These are phyloP conservation scores for Leptodactylus fuscus DNA, from an alignment of 2,113 vertebrate genomes.

Conservation along the genomic window DNA sequence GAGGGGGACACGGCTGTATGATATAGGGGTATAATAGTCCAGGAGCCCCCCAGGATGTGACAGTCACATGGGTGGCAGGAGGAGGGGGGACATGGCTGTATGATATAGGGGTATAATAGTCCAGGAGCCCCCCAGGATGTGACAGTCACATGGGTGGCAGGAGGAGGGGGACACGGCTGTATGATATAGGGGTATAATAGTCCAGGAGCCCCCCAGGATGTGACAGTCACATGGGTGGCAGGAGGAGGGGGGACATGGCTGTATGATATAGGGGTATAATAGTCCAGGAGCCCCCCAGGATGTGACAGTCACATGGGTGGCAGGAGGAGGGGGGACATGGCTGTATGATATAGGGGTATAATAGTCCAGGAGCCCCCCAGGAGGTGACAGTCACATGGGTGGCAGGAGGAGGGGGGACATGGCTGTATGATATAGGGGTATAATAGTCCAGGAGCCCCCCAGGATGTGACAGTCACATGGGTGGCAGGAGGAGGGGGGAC, in stretches of 20 bases:
- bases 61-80: neutral
- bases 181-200: neutral
- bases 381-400: neutral
- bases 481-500: neutral
- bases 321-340: neutral
- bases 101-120: too few relatives aligned
- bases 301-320: neutral
- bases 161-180: neutral
- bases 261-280: neutral
- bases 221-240: neutral
- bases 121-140: too few relatives aligned
- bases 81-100: neutral
- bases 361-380: neutral
- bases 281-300: too few relatives aligned
- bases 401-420: neutral
- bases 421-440: neutral
- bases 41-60: neutral
- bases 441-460: neutral
- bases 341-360: conserved; percentile 9
- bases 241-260: neutral
- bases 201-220: neutral
- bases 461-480: neutral
- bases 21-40: neutral
- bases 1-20: neutral
- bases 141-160: neutral